A percentile compares a stretch with the other conserved stretches of the same genome.
Conservation (phyloP, 92 coral and sea anemone species). For the Porites evermanni region DNA sequence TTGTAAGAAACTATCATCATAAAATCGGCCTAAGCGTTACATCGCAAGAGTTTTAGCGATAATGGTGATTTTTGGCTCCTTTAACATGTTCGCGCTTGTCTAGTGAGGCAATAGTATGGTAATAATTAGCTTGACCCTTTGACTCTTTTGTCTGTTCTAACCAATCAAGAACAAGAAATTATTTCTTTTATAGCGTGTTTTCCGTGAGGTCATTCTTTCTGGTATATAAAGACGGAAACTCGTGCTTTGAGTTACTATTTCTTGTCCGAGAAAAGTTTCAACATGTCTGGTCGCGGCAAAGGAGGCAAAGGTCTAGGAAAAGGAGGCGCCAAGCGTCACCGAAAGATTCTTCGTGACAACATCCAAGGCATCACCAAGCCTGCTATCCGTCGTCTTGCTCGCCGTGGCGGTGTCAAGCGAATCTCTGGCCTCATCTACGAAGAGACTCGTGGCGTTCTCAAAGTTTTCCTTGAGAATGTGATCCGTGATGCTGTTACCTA, state of each 20-base stretch:
- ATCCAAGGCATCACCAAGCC: conserved; percentile 90
- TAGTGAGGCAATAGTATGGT: not conserved
- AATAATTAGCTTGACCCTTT: not conserved
- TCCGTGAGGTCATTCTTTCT: conserved; percentile 22
- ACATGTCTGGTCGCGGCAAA: conserved; percentile 81
- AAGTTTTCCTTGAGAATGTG: conserved; percentile 94
- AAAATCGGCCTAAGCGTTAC: too few relatives aligned
- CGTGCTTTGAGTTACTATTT: too few relatives aligned
- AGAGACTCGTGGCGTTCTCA: conserved; percentile 95
- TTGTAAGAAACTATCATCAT: too few relatives aligned
- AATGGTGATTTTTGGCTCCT: not conserved
- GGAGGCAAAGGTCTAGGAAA: conserved; percentile 97
- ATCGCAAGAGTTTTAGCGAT: too few relatives aligned
- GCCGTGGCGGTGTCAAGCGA: conserved; percentile 96
- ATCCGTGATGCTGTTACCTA: conserved; percentile 97
- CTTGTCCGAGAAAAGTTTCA: not conserved
- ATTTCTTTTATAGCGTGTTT: not conserved
- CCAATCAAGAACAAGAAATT: not conserved
- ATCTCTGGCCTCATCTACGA: conserved; percentile 85
- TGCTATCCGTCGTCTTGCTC: conserved; percentile 94
- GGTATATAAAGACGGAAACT: too few relatives aligned
- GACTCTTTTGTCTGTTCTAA: not conserved
- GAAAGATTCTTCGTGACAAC: conserved; percentile 70
- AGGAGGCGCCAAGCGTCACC: conserved; percentile 98
- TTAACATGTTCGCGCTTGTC: not conserved